Base-by-base conservation (phyloP, 2,888 invertebrate species). In the Sturmia bella region DNA sequence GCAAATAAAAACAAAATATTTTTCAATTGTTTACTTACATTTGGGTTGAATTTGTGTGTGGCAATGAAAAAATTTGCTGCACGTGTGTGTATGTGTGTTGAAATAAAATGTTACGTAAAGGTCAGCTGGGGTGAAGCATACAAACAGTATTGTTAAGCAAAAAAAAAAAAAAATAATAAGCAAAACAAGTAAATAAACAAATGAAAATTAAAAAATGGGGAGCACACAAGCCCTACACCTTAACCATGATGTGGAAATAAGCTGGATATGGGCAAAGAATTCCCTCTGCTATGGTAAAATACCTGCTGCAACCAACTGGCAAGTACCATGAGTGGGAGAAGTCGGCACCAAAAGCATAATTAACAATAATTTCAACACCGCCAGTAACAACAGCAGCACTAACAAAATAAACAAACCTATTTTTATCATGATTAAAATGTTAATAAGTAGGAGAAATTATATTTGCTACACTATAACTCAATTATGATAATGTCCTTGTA, bases 371-470 rank as follows among this genome's bases (percentile, higher is more conserved):
- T 41, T 39, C 15, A 52, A 52, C 13, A 17, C 27, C 59, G 27
- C 24, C 54, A 27, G 15, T 12, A 37, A 19, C 4, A 3, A 11
- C 43, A 61, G 24, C 21, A 54, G 19, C 12, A 43, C 21, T 45
- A 64, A 50, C n/a, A 41, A 52, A 57, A 61, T 45, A 37, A 56
- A 64, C 63, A 59, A 68, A 50, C 4, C 13, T 37, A 72, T 66
- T 82, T 63, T 82, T 69, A 82, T 82, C 81, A 64, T 74, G 68
- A 68, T 80, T 75, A 80, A 69, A 72, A 72, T 73, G 81, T 74
- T 82, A 82, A 82, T 63, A 77, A 77, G 68, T 57, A 57, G 19
- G 74, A 77, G 57, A 70, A 77, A 82, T 82, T 70, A 63, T 82
- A 77, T 74, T 77, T 82, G 77, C 70, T 82, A 57, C 68, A 52